These are phyloP conservation scores for Xanthorhoe spadicearia DNA, from an alignment of 2,888 invertebrate genomes.

Conservation along the genomic window DNA sequence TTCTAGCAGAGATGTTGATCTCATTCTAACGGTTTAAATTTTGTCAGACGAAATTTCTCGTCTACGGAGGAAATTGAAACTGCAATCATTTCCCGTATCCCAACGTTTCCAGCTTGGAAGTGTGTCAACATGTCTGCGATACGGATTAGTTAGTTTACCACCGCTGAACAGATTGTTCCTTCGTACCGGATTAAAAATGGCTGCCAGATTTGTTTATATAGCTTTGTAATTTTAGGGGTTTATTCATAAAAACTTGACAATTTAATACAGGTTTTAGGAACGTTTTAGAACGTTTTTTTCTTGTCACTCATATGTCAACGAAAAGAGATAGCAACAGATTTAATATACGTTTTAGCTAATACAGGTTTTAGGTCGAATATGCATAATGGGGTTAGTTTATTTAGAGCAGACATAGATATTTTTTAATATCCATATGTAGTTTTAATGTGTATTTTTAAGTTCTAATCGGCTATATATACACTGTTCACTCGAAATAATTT, in stretches of 20 bases:
- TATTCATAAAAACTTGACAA: too few relatives aligned
- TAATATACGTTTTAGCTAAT: too few relatives aligned
- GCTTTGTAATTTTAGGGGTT: not conserved
- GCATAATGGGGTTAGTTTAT: too few relatives aligned
- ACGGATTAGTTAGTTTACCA: slow-evolving; percentile 26
- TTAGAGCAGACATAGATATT: not conserved
- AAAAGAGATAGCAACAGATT: too few relatives aligned
- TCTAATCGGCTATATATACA: too few relatives aligned
- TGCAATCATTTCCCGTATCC: slow-evolving; percentile 35
- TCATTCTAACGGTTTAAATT: slow-evolving; percentile 8
- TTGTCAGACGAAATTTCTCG: slow-evolving; percentile 29
- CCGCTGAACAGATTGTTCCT: slow-evolving; percentile 15
- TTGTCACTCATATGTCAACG: too few relatives aligned
- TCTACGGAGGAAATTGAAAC: slow-evolving; percentile 34
- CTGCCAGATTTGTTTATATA: not conserved
- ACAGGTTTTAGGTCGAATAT: too few relatives aligned
- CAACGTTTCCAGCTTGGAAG: slow-evolving; percentile 18
- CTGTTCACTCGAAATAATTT: too few relatives aligned
- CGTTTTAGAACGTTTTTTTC: too few relatives aligned
- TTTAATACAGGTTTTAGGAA: too few relatives aligned
- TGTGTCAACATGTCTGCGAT: slow-evolving; percentile 35
- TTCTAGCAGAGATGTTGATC: not conserved
- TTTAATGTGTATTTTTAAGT: too few relatives aligned
- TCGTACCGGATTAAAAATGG: slow-evolving; percentile 15
- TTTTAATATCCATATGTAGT: too few relatives aligned